These are phyloP conservation scores for Proteles cristata DNA, from an alignment of 2,113 vertebrate species.

Conservation along the genomic window DNA sequence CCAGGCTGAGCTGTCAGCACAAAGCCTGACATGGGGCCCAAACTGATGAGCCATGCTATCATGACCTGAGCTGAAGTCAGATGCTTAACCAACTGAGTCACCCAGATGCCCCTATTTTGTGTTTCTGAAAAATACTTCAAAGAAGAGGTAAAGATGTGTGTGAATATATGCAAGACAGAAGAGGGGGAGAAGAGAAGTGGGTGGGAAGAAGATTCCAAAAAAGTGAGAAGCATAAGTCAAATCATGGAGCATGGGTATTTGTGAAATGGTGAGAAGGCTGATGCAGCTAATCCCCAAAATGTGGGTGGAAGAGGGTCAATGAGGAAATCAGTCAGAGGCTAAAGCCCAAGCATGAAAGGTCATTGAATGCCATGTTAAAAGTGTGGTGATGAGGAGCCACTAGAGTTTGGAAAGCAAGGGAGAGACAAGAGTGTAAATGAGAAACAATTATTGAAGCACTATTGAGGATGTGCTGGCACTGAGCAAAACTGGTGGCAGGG, in stretches of 20 bases:
- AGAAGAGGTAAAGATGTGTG: neutral
- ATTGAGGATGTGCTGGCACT: neutral
- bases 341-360: neutral
- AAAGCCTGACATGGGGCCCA: no score
- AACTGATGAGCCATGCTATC: no score
- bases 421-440: neutral
- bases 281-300: no score
- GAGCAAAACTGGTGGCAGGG: neutral
- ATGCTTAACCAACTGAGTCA: no score
- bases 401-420: neutral
- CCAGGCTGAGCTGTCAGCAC: no score
- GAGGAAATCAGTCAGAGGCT: neutral
- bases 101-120: neutral
- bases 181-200: neutral
- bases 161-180: neutral
- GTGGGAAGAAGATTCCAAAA: neutral
- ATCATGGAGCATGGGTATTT: neutral
- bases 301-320: neutral
- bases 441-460: neutral
- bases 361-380: neutral
- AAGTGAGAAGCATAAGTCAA: neutral
- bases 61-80: no score
- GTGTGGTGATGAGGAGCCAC: neutral
- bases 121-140: constrained; percentile 30
- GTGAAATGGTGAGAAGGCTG: neutral